Base-by-base conservation (phyloP, 2,888 invertebrate species). In the Vannuccia rotundouncinata region DNA sequence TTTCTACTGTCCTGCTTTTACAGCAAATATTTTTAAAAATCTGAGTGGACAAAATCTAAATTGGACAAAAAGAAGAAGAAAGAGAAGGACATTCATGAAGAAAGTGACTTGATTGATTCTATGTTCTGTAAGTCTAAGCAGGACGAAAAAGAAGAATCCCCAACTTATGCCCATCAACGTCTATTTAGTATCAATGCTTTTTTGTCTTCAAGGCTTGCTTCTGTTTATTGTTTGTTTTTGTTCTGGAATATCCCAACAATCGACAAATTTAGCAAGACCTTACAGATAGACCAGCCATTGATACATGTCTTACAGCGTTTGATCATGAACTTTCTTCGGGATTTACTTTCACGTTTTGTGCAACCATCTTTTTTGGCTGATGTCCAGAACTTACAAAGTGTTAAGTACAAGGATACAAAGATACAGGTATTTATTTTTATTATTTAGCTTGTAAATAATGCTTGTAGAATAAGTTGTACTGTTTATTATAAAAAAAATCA, bases 1-100 rank as follows among this genome's bases (percentile, higher is more conserved):
- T 45, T 45, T 45, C 45, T 45, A 45, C 45, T 45, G 45, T 45
- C 45, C 45, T 17, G 45, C 45, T 17, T 10, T 45, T 10, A 17
- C 45, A 45, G 45, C 45, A 45, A 45, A 17, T 45, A 45, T 45
- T 17, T 5, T 10, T 10, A 45, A 17, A 45, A 10, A 10, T 45
- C 17, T 45, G 45, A 45, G 5, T 45, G 5, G 45, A 45, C 45
- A 17, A 45, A 73, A 22, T 5, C 73, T 27, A 73, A 73, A 73
- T 73, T 73, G 73, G 73, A 73, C 27, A 73, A 73, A 73, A 5
- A 25, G 73, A 73, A 73, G 73, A 73, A 73, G 29, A 73, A 73
- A 28, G 29, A 22, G 73, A 73, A 22, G 27, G 29, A 28, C 22
- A 73, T 73, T 73, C 73, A 5, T 73, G 73, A 13, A 27, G 73